phyloP scores from a whole-genome alignment of 2,888 invertebrate genomes.

The Pyrgus malvae region DNA sequence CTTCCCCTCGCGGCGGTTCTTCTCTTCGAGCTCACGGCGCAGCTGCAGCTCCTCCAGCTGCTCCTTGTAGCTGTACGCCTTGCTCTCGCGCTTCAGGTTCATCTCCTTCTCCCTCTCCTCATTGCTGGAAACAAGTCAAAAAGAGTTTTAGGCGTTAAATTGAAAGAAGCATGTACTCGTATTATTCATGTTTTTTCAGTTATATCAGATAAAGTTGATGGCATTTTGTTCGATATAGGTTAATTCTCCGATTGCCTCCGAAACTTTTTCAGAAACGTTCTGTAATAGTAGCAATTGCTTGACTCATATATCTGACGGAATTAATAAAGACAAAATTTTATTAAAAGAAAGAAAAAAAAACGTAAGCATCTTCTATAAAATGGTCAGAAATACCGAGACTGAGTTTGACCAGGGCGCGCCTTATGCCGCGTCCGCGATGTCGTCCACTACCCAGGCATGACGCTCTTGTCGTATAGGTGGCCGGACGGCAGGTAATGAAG shows the following conservation, averaged over 20 bases:
- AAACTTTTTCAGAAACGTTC: too few species aligned
- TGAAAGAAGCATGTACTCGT: neutral
- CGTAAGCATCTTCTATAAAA: too few species aligned
- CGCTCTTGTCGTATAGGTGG: constrained; percentile 93
- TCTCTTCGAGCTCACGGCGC: constrained; percentile 95
- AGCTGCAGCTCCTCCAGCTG: constrained; percentile 97
- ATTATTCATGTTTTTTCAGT: too few species aligned
- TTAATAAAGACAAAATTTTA: too few species aligned
- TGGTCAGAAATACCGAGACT: too few species aligned
- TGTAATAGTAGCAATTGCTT: too few species aligned
- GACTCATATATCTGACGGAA: too few species aligned
- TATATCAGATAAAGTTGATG: too few species aligned
- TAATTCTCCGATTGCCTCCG: too few species aligned
- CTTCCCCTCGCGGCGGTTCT: constrained; percentile 90
- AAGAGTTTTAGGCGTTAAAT: neutral
- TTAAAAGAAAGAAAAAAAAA: too few species aligned
- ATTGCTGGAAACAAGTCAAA: constrained; percentile 61
- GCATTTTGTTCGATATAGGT: too few species aligned
- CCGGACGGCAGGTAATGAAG: constrained; percentile 91
- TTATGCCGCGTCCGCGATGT: neutral
- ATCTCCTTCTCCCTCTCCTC: constrained; percentile 75
- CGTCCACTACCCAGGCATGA: constrained; percentile 61
- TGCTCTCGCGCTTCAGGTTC: constrained; percentile 97
- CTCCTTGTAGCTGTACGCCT: constrained; percentile 97
- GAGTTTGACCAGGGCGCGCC: too few species aligned